phyloP scores from a whole-genome alignment of 2,888 invertebrate genomes.

The Lithosia quadra region DNA sequence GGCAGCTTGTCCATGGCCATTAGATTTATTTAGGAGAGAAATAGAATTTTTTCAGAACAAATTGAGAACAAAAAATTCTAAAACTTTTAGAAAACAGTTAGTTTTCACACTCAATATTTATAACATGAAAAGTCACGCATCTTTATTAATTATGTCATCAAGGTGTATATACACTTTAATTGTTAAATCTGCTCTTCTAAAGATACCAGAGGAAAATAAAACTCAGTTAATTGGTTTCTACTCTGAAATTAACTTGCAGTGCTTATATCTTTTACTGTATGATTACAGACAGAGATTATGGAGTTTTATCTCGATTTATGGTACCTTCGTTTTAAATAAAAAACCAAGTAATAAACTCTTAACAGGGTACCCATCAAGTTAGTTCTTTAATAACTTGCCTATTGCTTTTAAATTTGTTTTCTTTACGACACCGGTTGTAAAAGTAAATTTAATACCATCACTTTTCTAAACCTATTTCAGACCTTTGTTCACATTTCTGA shows the following conservation, averaged over 20 bases:
- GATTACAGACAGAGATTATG: slow-evolving; percentile 9
- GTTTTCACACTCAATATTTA: no score
- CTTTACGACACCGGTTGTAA: slow-evolving; percentile 22
- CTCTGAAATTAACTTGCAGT: background rate
- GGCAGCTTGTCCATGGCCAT: background rate
- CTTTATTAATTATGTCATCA: background rate
- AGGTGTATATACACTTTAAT: background rate
- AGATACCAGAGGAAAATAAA: slow-evolving; percentile 30
- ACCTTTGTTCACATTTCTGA: background rate
- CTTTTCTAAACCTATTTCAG: background rate
- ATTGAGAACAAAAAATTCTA: no score
- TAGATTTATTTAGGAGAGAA: no score
- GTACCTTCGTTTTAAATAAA: background rate
- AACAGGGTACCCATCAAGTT: slow-evolving; percentile 12
- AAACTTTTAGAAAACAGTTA: no score
- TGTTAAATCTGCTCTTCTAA: slow-evolving; percentile 3
- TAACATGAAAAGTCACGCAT: background rate
- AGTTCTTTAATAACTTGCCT: slow-evolving; percentile 13
- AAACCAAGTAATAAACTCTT: slow-evolving; percentile 10
- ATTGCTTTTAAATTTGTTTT: slow-evolving; percentile 18
- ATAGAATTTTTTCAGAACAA: no score
- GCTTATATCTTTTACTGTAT: slow-evolving; percentile 7
- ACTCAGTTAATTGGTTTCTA: slow-evolving; percentile 11
- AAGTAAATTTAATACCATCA: background rate
- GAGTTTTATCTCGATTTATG: slow-evolving; percentile 7